Evolutionary conservation across 2,888 invertebrate species (phyloP).

Genomic region (Diogma glabrata): DNA sequence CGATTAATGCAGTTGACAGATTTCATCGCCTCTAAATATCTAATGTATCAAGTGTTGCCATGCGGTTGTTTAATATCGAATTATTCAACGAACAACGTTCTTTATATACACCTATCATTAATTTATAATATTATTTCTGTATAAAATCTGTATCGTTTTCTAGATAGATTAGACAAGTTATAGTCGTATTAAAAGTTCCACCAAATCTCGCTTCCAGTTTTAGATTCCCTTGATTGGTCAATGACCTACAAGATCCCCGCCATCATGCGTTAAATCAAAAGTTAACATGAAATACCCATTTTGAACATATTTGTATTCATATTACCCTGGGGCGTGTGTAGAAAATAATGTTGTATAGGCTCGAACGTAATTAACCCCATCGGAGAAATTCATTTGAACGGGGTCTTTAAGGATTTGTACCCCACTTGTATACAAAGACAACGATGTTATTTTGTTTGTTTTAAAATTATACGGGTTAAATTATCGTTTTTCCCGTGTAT

Average conservation of each 20-base stretch:
- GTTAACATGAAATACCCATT: neutral
- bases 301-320: neutral
- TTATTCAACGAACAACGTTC: no score
- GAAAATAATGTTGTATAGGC: slow-evolving; percentile 3
- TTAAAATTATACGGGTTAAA: slow-evolving; percentile 1
- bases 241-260: neutral
- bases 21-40: no score
- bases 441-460: neutral
- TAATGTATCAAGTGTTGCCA: no score
- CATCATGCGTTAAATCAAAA: neutral
- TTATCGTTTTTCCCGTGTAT: no score
- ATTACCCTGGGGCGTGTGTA: neutral
- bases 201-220: neutral
- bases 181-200: neutral
- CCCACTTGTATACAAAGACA: neutral
- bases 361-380: neutral
- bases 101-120: no score
- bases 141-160: neutral
- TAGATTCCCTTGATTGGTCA: slow-evolving; percentile 5
- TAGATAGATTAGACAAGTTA: neutral
- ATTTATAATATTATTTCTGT: no score
- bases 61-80: no score
- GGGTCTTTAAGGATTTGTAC: no score
- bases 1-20: no score
- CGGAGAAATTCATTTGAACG: neutral